phyloP scores from a whole-genome alignment of 2,113 vertebrate species.

The Patagioenas fasciata region DNA sequence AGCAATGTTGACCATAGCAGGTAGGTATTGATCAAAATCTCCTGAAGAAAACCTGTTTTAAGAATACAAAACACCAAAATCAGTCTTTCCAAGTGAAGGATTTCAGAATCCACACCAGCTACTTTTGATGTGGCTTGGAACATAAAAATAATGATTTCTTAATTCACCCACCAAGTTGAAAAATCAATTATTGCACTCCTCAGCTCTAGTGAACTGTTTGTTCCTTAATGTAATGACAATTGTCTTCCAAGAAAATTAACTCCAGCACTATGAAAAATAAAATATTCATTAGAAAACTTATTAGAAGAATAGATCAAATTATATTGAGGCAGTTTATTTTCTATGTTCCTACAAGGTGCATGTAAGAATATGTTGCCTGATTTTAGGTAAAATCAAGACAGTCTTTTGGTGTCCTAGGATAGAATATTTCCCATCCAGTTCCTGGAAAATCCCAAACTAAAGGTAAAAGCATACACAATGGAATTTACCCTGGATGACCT shows the following conservation, averaged over 20 bases:
- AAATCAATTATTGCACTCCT: slow-evolving; percentile 48
- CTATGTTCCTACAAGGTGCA: neutral
- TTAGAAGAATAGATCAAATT: slow-evolving; percentile 68
- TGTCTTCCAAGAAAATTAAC: slow-evolving; percentile 58
- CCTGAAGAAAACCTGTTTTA: neutral
- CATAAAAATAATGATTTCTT: slow-evolving; percentile 23
- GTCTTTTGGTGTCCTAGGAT: neutral
- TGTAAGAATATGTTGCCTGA: neutral
- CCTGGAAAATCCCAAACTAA: neutral
- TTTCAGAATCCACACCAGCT: neutral
- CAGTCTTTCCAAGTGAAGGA: neutral
- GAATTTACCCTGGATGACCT: neutral
- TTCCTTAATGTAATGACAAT: slow-evolving; percentile 47
- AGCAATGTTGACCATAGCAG: neutral
- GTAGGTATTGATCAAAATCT: neutral
- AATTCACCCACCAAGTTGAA: slow-evolving; percentile 22
- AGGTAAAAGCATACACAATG: neutral
- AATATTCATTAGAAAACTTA: slow-evolving; percentile 71
- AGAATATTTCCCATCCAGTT: neutral
- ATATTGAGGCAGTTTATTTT: slow-evolving; percentile 59
- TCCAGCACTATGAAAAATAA: slow-evolving; percentile 57
- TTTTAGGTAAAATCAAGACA: neutral
- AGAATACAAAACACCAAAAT: neutral
- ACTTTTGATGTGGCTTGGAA: neutral
- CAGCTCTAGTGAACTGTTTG: slow-evolving; percentile 37